phyloP scores from a whole-genome alignment of 2,888 invertebrate genomes.

The Tribolium freemani region DNA sequence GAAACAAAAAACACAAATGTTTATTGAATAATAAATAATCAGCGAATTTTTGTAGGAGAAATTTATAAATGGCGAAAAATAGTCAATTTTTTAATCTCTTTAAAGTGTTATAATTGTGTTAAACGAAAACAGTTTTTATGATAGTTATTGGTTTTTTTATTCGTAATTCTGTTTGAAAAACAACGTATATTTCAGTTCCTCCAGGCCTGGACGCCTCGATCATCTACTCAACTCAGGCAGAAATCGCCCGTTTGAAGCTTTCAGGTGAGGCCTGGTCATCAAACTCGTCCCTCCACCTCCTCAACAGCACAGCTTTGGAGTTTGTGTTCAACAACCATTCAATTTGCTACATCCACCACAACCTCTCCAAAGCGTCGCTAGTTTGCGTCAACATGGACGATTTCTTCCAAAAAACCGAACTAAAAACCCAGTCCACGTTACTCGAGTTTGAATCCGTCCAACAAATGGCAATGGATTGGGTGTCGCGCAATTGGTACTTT shows the following conservation, averaged over 20 bases:
- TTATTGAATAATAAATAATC: too few species aligned
- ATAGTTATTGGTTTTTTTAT: too few species aligned
- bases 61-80: too few species aligned
- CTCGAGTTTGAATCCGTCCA: conserved; percentile 77
- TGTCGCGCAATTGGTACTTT: conserved; percentile 89
- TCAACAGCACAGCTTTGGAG: conserved; percentile 72
- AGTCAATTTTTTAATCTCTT: too few species aligned
- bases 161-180: conserved; percentile 47
- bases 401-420: conserved; percentile 72
- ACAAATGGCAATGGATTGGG: conserved; percentile 87
- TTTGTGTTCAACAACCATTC: conserved; percentile 78
- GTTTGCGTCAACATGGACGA: conserved; percentile 79
- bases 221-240: conserved; percentile 77
- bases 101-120: too few species aligned
- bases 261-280: conserved; percentile 69
- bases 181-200: conserved; percentile 77
- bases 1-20: too few species aligned
- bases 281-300: conserved; percentile 64
- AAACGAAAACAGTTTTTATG: too few species aligned
- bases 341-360: conserved; percentile 81
- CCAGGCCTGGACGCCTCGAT: conserved; percentile 75
- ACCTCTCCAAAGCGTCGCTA: conserved; percentile 70
- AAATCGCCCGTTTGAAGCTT: conserved; percentile 75
- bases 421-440: conserved; percentile 75
- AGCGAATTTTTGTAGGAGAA: too few species aligned